Evolutionary conservation across 2,113 vertebrate genomes (phyloP).

Genomic region (Lophochroa leadbeateri): DNA sequence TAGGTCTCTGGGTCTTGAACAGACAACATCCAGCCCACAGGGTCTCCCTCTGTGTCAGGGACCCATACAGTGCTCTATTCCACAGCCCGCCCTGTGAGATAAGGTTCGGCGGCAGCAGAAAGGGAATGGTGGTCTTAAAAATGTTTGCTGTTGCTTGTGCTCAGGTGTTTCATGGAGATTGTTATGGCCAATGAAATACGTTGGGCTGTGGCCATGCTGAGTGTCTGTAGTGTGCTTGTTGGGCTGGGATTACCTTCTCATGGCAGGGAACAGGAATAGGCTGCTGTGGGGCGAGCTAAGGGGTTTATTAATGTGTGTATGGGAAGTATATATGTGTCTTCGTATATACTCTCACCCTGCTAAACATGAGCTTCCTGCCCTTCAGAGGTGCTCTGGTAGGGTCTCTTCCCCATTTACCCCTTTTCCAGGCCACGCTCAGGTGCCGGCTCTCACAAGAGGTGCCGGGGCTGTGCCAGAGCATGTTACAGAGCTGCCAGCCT

Average conservation of each 20-base stretch:
- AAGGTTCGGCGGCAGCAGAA: not conserved
- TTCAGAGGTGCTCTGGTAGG: not conserved
- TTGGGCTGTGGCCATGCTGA: accelerated
- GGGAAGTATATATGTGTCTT: not conserved
- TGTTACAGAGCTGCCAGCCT: not conserved
- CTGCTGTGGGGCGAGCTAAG: not conserved
- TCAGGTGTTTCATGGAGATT: accelerated
- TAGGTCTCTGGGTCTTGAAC: not conserved
- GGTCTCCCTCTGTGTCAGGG: not conserved
- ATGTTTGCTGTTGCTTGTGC: not conserved
- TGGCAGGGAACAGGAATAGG: not conserved
- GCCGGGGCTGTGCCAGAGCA: not conserved
- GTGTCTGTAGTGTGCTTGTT: not conserved
- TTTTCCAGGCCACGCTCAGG: accelerated
- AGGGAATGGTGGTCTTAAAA: not conserved
- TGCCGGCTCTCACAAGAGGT: accelerated
- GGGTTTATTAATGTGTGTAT: no score
- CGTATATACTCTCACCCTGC: not conserved
- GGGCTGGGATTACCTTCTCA: not conserved
- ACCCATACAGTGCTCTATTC: conserved; percentile 39
- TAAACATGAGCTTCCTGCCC: not conserved
- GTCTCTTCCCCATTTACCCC: not conserved
- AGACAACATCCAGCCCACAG: not conserved
- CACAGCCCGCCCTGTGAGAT: not conserved
- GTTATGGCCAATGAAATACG: accelerated